phyloP scores from a whole-genome alignment of 2,113 vertebrate species.

The Helogale parvula region DNA sequence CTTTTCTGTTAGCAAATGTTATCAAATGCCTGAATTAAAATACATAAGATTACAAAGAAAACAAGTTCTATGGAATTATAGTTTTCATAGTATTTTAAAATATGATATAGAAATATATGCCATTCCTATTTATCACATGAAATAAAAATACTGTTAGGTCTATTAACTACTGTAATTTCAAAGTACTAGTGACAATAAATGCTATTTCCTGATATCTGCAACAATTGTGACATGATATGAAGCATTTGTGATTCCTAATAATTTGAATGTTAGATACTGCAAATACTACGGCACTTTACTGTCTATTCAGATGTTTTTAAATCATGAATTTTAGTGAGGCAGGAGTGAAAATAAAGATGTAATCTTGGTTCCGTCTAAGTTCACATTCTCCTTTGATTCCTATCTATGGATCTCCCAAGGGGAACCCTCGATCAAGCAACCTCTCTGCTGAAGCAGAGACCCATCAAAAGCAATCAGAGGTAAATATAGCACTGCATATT shows the following conservation, averaged over 20 bases:
- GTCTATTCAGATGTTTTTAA: neutral
- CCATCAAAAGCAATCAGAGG: neutral
- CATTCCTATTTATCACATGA: neutral
- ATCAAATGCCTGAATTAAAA: neutral
- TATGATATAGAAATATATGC: neutral
- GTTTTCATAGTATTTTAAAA: neutral
- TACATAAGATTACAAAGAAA: neutral
- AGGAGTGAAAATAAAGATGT: neutral
- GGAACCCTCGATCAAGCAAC: neutral
- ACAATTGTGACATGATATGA: neutral
- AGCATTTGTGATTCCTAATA: neutral
- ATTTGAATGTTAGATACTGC: neutral
- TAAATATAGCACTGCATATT: neutral
- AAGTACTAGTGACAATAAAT: neutral
- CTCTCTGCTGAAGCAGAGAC: neutral
- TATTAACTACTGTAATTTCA: neutral
- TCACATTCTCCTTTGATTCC: neutral
- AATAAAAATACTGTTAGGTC: neutral
- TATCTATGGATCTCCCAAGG: neutral
- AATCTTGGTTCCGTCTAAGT: neutral
- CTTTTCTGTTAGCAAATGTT: neutral
- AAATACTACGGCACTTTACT: neutral
- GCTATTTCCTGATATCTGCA: neutral
- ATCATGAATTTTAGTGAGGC: neutral
- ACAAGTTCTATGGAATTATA: neutral